These are phyloP conservation scores for Neoniphon sammara DNA, from an alignment of 2,797 vertebrate species.

Conservation along the genomic window DNA sequence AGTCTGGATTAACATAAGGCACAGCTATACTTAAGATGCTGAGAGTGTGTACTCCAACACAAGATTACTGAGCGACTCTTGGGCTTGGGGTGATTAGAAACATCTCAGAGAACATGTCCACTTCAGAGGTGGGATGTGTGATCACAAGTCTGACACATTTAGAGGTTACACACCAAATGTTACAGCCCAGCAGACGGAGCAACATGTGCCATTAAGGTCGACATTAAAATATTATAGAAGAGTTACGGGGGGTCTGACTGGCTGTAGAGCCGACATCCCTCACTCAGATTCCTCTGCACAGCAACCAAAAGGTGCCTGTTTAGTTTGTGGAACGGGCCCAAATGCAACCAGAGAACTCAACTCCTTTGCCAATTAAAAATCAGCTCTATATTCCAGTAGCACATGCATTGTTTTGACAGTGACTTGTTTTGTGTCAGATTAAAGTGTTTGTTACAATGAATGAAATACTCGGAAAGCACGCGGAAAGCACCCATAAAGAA, in stretches of 20 bases:
- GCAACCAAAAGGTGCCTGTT: background rate
- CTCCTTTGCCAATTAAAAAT: too few relatives aligned
- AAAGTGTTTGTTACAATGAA: too few relatives aligned
- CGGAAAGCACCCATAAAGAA: too few relatives aligned
- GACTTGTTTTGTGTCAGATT: too few relatives aligned
- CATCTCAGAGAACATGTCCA: slow-evolving; percentile 26
- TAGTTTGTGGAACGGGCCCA: background rate
- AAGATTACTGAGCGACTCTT: slow-evolving; percentile 25
- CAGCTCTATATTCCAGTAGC: too few relatives aligned
- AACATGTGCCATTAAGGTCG: too few relatives aligned
- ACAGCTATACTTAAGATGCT: slow-evolving; percentile 13
- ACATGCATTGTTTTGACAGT: too few relatives aligned
- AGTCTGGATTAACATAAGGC: slow-evolving; percentile 1
- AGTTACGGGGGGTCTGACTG: background rate
- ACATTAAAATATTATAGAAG: too few relatives aligned
- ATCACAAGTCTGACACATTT: slow-evolving; percentile 3
- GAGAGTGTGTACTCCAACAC: slow-evolving; percentile 6
- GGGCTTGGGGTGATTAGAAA: slow-evolving; percentile 30
- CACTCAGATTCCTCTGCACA: slow-evolving; percentile 1
- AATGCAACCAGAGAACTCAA: too few relatives aligned
- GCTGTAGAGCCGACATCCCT: slow-evolving; percentile 10
- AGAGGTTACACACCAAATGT: too few relatives aligned
- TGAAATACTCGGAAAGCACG: too few relatives aligned
- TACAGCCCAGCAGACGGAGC: too few relatives aligned
- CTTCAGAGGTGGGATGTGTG: slow-evolving; percentile 28